Conservation (phyloP, 2,113 vertebrate species). For the Pelmatolapia mariae region DNA sequence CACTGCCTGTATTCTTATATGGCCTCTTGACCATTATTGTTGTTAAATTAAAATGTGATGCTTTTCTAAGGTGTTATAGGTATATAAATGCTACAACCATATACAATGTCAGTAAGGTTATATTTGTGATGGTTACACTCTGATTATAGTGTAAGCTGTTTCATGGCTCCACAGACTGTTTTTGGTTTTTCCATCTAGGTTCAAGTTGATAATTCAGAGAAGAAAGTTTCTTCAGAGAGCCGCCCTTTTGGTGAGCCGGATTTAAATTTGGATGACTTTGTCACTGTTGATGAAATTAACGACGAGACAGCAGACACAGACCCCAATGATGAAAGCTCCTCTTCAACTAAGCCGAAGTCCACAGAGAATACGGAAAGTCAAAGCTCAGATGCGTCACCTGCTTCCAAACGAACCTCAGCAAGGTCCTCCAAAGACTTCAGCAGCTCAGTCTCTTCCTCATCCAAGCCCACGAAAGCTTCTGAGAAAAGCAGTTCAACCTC, state of each 20-base stretch:
- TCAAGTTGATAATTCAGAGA: background rate
- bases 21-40: no score
- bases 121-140: background rate
- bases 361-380: fast-evolving
- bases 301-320: background rate
- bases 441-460: background rate
- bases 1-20: no score
- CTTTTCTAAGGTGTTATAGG: no score
- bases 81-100: no score
- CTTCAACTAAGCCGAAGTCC: background rate
- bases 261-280: slow-evolving; percentile 45
- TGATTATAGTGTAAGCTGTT: background rate
- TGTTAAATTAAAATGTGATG: no score
- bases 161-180: background rate
- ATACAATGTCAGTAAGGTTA: no score
- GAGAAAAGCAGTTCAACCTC: background rate
- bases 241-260: background rate
- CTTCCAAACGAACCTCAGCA: background rate
- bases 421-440: background rate
- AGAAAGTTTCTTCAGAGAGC: background rate
- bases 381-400: background rate
- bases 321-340: background rate
- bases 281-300: slow-evolving; percentile 46
- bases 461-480: background rate
- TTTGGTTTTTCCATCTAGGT: background rate